Percentiles rank a stretch among this genome's conserved stretches.
Conservation (phyloP, 2,797 vertebrate genomes). For the Picus viridis region DNA sequence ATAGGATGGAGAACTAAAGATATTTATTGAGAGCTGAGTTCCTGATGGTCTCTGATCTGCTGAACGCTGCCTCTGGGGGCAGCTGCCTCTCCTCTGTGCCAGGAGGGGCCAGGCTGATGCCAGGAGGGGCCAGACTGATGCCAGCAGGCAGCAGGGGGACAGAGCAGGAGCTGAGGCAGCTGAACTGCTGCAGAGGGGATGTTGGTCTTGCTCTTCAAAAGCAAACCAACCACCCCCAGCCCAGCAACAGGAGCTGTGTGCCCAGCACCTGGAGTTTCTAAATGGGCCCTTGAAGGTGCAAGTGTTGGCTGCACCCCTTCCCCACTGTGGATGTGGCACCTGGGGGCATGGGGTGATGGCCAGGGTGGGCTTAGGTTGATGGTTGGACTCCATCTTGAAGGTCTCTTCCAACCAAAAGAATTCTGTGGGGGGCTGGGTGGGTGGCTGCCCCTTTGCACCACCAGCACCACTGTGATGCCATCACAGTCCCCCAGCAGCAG, state of each 20-base stretch:
- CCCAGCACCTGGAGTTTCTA: background rate
- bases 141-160: slow-evolving; percentile 19
- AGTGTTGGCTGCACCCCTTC: too few species aligned
- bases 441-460: too few species aligned
- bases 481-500: too few species aligned
- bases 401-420: too few species aligned
- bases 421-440: too few species aligned
- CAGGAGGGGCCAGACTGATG: slow-evolving; percentile 53
- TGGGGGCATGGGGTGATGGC: too few species aligned
- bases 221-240: background rate
- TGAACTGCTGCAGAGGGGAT: slow-evolving; percentile 48
- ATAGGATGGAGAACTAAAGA: slow-evolving; percentile 88
- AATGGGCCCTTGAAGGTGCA: slow-evolving; percentile 52
- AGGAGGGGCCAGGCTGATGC: background rate
- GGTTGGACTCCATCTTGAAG: too few species aligned
- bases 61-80: slow-evolving; percentile 73
- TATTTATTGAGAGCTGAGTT: slow-evolving; percentile 93
- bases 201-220: slow-evolving; percentile 7
- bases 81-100: slow-evolving; percentile 36
- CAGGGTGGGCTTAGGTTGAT: too few species aligned
- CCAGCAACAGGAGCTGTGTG: slow-evolving; percentile 12
- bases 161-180: slow-evolving; percentile 45
- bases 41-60: slow-evolving; percentile 79
- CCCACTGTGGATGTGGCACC: too few species aligned
- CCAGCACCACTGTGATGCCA: too few species aligned